These are phyloP conservation scores for Erethizon dorsatum DNA, from an alignment of 2,797 vertebrate genomes.

Conservation along the genomic window DNA sequence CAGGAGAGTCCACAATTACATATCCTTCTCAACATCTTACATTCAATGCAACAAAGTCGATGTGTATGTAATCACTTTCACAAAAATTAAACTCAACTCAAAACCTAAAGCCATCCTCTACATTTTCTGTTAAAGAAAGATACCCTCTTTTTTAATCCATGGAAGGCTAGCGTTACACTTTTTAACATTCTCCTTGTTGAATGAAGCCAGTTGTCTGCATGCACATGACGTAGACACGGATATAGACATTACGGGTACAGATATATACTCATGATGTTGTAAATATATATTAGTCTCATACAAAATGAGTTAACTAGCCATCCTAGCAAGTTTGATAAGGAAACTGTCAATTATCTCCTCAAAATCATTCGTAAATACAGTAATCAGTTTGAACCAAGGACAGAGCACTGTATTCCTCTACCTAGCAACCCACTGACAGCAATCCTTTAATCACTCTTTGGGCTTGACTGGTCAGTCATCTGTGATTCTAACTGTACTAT, in stretches of 20 bases:
- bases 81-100: constrained; percentile 34
- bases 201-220: neutral
- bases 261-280: neutral
- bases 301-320: constrained; percentile 42
- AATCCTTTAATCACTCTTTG: constrained; percentile 36
- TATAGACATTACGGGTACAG: neutral
- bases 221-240: neutral
- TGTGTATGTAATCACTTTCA: neutral
- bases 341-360: constrained; percentile 43
- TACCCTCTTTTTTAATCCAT: neutral
- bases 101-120: neutral
- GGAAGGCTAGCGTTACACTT: neutral
- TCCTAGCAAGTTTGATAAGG: constrained; percentile 51
- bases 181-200: constrained; percentile 7
- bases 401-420: neutral
- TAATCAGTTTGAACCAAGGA: neutral
- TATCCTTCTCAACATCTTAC: neutral
- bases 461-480: neutral
- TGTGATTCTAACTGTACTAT: constrained; percentile 32
- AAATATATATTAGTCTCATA: neutral
- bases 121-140: constrained; percentile 47
- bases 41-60: neutral
- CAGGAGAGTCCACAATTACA: neutral
- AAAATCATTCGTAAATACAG: constrained; percentile 35
- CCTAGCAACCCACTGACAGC: neutral